These are phyloP conservation scores for Potamilus streckersoni DNA, from an alignment of 1,140 invertebrate species.

Conservation along the genomic window DNA sequence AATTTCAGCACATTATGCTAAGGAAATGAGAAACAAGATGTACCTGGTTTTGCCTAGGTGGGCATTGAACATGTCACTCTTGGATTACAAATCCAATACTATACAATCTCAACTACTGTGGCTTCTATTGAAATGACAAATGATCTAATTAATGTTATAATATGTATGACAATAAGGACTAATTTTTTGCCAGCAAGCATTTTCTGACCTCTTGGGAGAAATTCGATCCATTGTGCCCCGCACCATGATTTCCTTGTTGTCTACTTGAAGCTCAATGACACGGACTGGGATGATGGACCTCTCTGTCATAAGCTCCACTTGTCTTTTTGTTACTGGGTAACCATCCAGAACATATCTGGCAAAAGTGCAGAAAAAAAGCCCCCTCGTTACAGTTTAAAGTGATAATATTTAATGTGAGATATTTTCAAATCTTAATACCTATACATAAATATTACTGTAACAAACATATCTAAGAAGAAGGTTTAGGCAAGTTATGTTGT, in stretches of 20 bases:
- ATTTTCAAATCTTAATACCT: too few relatives aligned
- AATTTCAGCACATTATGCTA: too few relatives aligned
- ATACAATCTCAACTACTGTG: too few relatives aligned
- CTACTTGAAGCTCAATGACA: conserved; percentile 63
- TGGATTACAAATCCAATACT: too few relatives aligned
- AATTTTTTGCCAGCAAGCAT: too few relatives aligned
- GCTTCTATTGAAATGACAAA: too few relatives aligned
- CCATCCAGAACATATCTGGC: conserved; percentile 68
- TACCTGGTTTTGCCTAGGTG: too few relatives aligned
- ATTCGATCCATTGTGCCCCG: conserved; percentile 64
- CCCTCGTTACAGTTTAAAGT: neutral
- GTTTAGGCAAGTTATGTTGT: neutral
- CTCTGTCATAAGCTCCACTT: conserved; percentile 64
- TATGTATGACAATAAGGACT: too few relatives aligned
- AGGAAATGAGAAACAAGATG: too few relatives aligned
- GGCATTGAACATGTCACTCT: too few relatives aligned
- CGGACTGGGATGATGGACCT: conserved; percentile 65
- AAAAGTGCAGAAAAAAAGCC: neutral
- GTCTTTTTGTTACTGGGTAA: conserved; percentile 62
- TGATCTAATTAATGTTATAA: too few relatives aligned
- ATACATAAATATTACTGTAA: neutral
- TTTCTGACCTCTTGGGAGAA: conserved; percentile 45
- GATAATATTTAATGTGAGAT: too few relatives aligned
- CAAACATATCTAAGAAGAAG: neutral
- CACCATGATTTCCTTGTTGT: conserved; percentile 62